Base-by-base conservation (phyloP, 2,888 invertebrate genomes). In the Drosophila koepferae region DNA sequence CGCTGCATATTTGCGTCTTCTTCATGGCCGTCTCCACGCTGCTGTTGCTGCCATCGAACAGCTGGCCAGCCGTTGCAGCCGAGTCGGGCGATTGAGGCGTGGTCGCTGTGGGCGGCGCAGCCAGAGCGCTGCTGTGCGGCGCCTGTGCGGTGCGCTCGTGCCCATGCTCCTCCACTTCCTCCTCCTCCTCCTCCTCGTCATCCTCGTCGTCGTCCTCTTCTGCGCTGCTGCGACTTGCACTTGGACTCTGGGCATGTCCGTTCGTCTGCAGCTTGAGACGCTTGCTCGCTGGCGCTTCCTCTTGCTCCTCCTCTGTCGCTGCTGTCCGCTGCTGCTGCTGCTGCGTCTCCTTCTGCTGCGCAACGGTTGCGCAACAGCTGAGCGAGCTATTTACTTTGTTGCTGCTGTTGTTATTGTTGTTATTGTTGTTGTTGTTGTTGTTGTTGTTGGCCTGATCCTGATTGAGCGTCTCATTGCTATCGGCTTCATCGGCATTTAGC, bases 31-130 rank as follows among this genome's bases (percentile, higher is more conserved):
- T n/a, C 49, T 49, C 92, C 59, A 91, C 91, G 81, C 91, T 92
- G 79, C 92, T 92, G 73, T 90, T 91, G 84, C 92, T 92, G 84
- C 91, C 92, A 65, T 91, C 92, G 68, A 92, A 92, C 73, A 91
- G 82, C 77, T 91, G 92, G 4, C 91, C 92, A 9, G 91, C 91
- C 58, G 89, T 91, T 70, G 91, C 91, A 34, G 90, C 91, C 49
- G 92, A 91, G 51, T 92, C 91, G 2, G 91, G 91, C n/a, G 91
- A 91, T 65, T 87, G 76, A 43, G 92, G 91, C 31, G 90, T 90
- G 43, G 88, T 90, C 16, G 91, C 91, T 61, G 92, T 86, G 63
- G 92, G 90, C 59, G 89, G 84, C 63, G 84, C 85, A 8, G 74
- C 81, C 18, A 86, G 49, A 0, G 87, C 80, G 77, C 82, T 91